Conservation (phyloP, 2,888 invertebrate species). For the Gryllus longicercus region DNA sequence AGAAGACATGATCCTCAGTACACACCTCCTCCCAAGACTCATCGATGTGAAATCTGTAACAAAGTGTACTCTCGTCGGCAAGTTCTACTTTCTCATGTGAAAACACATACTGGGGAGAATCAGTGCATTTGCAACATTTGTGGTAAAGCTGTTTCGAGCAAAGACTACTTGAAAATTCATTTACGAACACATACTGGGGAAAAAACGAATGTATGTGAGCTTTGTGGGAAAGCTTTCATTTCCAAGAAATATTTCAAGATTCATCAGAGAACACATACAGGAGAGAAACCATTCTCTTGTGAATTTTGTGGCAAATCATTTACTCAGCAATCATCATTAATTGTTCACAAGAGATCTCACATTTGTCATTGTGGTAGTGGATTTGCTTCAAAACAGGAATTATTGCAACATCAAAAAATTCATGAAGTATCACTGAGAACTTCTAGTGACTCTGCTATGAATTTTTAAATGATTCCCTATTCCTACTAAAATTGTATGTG, state of each 20-base stretch:
- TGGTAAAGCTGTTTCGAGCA: slow-evolving; percentile 58
- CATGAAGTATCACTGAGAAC: slow-evolving; percentile 39
- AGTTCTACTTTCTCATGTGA: slow-evolving; percentile 47
- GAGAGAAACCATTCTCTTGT: slow-evolving; percentile 42
- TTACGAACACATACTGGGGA: slow-evolving; percentile 60
- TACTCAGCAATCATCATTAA: slow-evolving; percentile 44
- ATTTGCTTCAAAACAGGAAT: slow-evolving; percentile 33
- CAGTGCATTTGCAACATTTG: slow-evolving; percentile 60
- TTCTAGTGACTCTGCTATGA: neutral
- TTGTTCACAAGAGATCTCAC: slow-evolving; percentile 40
- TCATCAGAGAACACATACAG: slow-evolving; percentile 44
- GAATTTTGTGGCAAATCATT: slow-evolving; percentile 43
- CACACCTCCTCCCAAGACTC: slow-evolving; percentile 47
- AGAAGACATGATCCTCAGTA: slow-evolving; percentile 45
- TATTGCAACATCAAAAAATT: slow-evolving; percentile 46
- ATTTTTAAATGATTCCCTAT: too few relatives aligned
- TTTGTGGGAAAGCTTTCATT: slow-evolving; percentile 48
- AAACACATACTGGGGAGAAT: slow-evolving; percentile 47
- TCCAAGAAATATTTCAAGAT: slow-evolving; percentile 40
- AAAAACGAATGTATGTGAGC: slow-evolving; percentile 59
- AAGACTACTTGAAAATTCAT: slow-evolving; percentile 60
- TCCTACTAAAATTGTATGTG: too few relatives aligned
- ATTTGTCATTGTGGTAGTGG: slow-evolving; percentile 24
- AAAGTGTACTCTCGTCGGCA: slow-evolving; percentile 47
- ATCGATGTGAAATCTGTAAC: slow-evolving; percentile 47